Conservation (phyloP, 2,888 invertebrate species). For the Prionchulus punctatus region DNA sequence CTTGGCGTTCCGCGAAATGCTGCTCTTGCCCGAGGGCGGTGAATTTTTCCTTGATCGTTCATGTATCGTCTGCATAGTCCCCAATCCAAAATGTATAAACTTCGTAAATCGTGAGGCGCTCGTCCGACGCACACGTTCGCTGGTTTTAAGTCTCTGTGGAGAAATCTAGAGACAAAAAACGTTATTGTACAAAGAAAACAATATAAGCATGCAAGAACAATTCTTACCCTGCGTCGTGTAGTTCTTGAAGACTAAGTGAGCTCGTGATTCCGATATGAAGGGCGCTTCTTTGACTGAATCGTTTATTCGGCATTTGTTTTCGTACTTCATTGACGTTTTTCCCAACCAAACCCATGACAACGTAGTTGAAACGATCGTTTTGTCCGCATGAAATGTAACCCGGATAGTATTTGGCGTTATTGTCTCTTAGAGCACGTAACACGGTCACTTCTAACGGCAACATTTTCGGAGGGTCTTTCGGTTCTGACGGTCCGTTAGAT, state of each 20-base stretch:
- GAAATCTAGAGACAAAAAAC: too few species aligned
- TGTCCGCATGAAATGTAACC: constrained; percentile 1
- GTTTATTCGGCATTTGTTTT: not conserved
- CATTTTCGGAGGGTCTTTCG: not conserved
- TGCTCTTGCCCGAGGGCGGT: not conserved
- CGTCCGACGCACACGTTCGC: too few species aligned
- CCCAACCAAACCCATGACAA: not conserved
- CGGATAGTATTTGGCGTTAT: not conserved
- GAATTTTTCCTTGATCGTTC: not conserved
- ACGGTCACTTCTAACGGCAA: not conserved
- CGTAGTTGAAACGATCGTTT: not conserved
- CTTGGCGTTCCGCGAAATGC: not conserved
- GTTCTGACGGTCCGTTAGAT: not conserved
- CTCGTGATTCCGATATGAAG: not conserved
- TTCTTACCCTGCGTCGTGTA: not conserved
- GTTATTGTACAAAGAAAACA: too few species aligned
- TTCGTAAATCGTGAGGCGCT: too few species aligned
- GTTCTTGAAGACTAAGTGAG: not conserved
- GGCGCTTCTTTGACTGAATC: not conserved
- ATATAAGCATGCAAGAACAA: too few species aligned
- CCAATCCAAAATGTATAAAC: too few species aligned
- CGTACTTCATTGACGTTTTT: not conserved
- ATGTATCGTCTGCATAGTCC: not conserved
- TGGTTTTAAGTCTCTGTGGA: too few species aligned
- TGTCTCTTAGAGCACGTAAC: not conserved